These are phyloP conservation scores for Leptopilina boulardi DNA, from an alignment of 1,140 invertebrate genomes.

Conservation along the genomic window DNA sequence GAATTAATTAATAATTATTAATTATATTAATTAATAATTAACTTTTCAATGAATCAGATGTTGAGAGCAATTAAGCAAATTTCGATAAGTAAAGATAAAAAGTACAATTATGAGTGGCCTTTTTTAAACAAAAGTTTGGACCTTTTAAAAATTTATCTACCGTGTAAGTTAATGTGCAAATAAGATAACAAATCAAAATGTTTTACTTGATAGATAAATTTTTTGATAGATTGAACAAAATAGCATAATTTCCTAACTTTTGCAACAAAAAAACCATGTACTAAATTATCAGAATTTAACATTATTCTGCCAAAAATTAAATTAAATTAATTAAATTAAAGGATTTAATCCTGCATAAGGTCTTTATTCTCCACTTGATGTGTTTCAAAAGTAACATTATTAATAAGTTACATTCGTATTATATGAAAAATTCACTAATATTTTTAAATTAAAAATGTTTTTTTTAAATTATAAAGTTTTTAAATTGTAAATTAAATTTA, in stretches of 20 bases:
- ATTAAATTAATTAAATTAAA: not conserved
- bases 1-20: too few relatives aligned
- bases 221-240: not conserved
- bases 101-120: constrained; percentile 17
- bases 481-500: too few relatives aligned
- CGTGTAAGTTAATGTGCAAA: not conserved
- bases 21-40: too few relatives aligned
- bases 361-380: too few relatives aligned
- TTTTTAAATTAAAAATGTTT: too few relatives aligned
- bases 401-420: too few relatives aligned
- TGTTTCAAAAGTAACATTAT: too few relatives aligned
- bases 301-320: not conserved
- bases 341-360: not conserved
- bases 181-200: constrained; percentile 27
- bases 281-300: not conserved
- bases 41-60: too few relatives aligned
- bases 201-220: not conserved
- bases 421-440: too few relatives aligned
- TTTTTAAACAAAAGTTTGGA: not conserved
- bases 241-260: not conserved
- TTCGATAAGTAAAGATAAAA: not conserved
- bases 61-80: too few relatives aligned
- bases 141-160: not conserved
- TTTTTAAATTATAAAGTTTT: too few relatives aligned
- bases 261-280: not conserved